Base-by-base conservation (phyloP, 2,888 invertebrate species). In the Chrysolina oricalcia region DNA sequence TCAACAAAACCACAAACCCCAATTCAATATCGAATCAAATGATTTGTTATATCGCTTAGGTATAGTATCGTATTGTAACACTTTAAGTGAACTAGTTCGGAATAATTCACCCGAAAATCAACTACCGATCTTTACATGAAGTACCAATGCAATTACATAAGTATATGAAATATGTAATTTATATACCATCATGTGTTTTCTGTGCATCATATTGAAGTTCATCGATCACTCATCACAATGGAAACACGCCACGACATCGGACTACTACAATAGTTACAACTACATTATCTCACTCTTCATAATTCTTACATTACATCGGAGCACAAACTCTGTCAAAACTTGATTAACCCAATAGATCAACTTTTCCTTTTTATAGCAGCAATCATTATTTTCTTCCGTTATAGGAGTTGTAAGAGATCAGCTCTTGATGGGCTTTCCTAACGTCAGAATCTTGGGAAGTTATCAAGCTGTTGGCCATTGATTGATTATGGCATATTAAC, bases 401-500 rank as follows among this genome's bases (percentile, higher is more conserved):
- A 75, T 75, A 70, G 75, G 72, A 72, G 69, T 72, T 70, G 56
- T 59, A 68, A 68, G 72, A 75, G 78, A 78, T 76, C 78, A 73
- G 76, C 70, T 71, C 63, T 73, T 76, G 76, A 78, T 78, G 78
- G 62, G 75, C 59, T 50, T 53, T 70, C 21, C 50, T 35, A 67
- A 53, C 70, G 70, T 50, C 64, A 40, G 59, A 74, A 70, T 72
- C 71, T 70, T 65, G 73, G 53, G 71, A 79, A 81, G 77, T 72
- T 77, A 82, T 79, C 79, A 81, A 80, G 81, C 81, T 82, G 81
- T 81, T 78, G 77, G 81, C 82, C 82, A 83, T 83, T 83, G 83
- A 83, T 83, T 81, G 83, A 83, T 83, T 80, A 77, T 75, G 64
- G 78, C 74, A 76, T 78, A 81, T 83, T 83, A 82, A 48, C 66